Base-by-base conservation (phyloP, 1,140 invertebrate species). In the Saccostrea glomerata region DNA sequence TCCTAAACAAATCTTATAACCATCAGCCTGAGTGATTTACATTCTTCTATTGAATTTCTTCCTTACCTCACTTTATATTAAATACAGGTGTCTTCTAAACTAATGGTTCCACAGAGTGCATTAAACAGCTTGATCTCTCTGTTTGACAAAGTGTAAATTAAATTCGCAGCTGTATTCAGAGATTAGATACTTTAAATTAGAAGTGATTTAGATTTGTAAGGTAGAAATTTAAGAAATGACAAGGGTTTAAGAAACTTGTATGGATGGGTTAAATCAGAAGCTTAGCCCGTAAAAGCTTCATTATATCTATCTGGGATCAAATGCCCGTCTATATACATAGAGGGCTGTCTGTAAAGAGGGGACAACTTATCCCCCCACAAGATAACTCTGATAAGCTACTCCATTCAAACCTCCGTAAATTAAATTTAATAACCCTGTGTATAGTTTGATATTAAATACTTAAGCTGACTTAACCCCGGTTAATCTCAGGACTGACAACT, bases 121-220 rank as follows among this genome's bases (percentile, higher is more conserved):
- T 63, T 20, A 20, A 6, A 20, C n/a, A n/a, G 58, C 58, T n/a
- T 17, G n/a, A 30, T 30, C 70, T 77, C 70, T 36, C 70, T 15
- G 15, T 73, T 13, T 73, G 25, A 77, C 25, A 25, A 77, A 77
- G 23, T 36, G 25, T 36, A 77, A 30, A 77, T 77, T 77, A 25
- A 77, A 63, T 9, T 77, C 25, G 25, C 70, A 77, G 23, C 70
- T 77, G 25, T 30, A 13, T 25, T 7, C 11, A 77, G 13, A 4
- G 70, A 63, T 77, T 77, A 77, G 70, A 77, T 25, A 77, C 13
- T 77, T 36, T 2, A 77, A 30, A 77, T 25, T 77, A 77, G 13
- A 77, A 36, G 70, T 36, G 70, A 77, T 77, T 77, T 77, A 30
- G 13, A 17, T 25, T 77, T 77, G 70, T 77, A 77, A 77, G 70